A percentile compares a stretch with the other conserved stretches of the same genome.
These are phyloP conservation scores for Perithous albicinctus DNA, from an alignment of 2,888 invertebrate species.

Conservation along the genomic window DNA sequence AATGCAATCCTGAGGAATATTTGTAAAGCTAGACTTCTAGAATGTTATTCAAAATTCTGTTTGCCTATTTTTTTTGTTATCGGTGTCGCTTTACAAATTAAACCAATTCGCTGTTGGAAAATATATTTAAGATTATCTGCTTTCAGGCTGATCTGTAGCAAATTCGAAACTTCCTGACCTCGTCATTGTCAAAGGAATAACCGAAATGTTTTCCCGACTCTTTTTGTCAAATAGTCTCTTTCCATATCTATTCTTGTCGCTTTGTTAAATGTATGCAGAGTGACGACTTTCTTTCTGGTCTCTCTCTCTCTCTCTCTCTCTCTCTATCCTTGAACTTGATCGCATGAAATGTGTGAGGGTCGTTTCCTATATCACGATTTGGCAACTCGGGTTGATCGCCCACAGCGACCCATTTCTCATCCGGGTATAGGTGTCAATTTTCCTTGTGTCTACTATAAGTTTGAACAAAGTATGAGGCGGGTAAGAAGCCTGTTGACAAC, in stretches of 20 bases:
- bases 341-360: slow-evolving; percentile 50
- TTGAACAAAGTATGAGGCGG: not conserved
- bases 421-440: slow-evolving; percentile 65
- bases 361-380: slow-evolving; percentile 64
- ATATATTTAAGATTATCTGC: not conserved
- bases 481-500: not conserved
- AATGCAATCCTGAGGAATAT: not conserved
- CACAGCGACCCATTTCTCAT: slow-evolving; percentile 54
- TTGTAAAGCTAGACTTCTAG: not conserved
- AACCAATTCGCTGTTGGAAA: not conserved
- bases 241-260: not conserved
- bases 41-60: not conserved
- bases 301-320: too few species aligned
- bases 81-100: not conserved
- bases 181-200: not conserved
- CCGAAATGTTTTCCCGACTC: not conserved
- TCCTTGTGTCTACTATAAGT: not conserved
- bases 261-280: not conserved
- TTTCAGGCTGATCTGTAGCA: not conserved
- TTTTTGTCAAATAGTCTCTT: not conserved
- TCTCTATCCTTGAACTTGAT: slow-evolving; percentile 69
- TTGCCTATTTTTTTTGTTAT: not conserved
- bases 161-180: not conserved
- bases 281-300: slow-evolving; percentile 35
- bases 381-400: slow-evolving; percentile 63